Conservation (phyloP, 1,140 invertebrate species). For the Rhyzopertha dominica region DNA sequence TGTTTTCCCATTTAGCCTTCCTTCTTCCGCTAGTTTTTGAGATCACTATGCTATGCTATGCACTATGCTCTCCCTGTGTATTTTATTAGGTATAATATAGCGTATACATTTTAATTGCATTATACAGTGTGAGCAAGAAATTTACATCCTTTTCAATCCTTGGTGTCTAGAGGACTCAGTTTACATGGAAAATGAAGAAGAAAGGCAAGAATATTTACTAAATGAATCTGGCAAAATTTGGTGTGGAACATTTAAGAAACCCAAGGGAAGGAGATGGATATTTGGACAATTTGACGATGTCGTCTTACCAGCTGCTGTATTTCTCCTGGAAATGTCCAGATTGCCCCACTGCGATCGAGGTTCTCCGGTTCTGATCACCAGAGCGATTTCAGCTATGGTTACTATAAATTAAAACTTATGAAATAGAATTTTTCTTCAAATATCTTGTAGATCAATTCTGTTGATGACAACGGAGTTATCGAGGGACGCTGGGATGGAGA, state of each 20-base stretch:
- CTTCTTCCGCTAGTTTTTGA: too few relatives aligned
- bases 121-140: constrained; percentile 50
- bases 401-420: constrained; percentile 26
- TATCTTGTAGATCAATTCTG: constrained; percentile 51
- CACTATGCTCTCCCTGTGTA: neutral
- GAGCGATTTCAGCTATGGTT: constrained; percentile 68
- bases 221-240: constrained; percentile 75
- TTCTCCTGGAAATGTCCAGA: constrained; percentile 57
- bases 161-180: constrained; percentile 69
- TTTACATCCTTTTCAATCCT: constrained; percentile 77
- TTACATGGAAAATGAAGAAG: constrained; percentile 60
- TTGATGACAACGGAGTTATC: constrained; percentile 64
- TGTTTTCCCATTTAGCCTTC: too few relatives aligned
- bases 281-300: constrained; percentile 70
- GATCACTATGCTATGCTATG: too few relatives aligned
- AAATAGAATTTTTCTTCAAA: constrained; percentile 6
- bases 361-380: constrained; percentile 61
- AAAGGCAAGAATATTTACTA: constrained; percentile 64
- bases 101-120: neutral
- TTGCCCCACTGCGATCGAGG: constrained; percentile 59
- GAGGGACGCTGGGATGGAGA: constrained; percentile 69
- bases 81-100: neutral
- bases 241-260: constrained; percentile 61
- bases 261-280: constrained; percentile 66
- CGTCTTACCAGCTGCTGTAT: constrained; percentile 59